Evolutionary conservation across 2,113 vertebrate genomes (phyloP).

Genomic region (Uria lomvia): DNA sequence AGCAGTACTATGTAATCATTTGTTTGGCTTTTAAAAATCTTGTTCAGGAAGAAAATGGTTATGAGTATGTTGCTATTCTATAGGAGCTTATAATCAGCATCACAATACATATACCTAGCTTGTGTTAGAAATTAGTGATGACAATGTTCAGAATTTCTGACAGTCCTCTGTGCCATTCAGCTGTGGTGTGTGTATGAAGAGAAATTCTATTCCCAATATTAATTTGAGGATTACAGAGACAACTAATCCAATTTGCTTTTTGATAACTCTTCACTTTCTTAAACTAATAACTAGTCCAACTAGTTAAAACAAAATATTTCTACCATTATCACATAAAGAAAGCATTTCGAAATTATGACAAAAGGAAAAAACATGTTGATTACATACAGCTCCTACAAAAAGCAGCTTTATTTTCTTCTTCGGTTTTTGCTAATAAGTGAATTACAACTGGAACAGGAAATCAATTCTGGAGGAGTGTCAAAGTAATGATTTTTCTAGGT

Average conservation of each 20-base stretch:
- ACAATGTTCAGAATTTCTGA: neutral
- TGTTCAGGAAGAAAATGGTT: neutral
- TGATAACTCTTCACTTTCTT: neutral
- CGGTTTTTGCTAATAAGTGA: constrained; percentile 1
- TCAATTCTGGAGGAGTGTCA: constrained; percentile 37
- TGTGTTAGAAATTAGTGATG: neutral
- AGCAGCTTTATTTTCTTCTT: constrained; percentile 10
- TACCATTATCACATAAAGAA: neutral
- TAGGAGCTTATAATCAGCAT: neutral
- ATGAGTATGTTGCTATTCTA: neutral
- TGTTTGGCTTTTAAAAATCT: neutral
- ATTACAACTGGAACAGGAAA: constrained; percentile 44
- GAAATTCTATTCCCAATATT: neutral
- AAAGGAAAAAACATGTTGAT: neutral
- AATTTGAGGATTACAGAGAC: neutral
- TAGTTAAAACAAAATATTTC: neutral
- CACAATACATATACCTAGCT: neutral
- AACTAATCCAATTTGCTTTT: neutral
- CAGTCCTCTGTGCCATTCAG: neutral
- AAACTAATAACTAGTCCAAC: neutral
- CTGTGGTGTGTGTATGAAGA: neutral
- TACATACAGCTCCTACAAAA: neutral
- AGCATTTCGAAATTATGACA: neutral
- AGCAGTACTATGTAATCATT: neutral
- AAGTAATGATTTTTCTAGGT: constrained; percentile 51